phyloP scores from a whole-genome alignment of 2,797 vertebrate species.

The Tokudaia tokunoshimensis region DNA sequence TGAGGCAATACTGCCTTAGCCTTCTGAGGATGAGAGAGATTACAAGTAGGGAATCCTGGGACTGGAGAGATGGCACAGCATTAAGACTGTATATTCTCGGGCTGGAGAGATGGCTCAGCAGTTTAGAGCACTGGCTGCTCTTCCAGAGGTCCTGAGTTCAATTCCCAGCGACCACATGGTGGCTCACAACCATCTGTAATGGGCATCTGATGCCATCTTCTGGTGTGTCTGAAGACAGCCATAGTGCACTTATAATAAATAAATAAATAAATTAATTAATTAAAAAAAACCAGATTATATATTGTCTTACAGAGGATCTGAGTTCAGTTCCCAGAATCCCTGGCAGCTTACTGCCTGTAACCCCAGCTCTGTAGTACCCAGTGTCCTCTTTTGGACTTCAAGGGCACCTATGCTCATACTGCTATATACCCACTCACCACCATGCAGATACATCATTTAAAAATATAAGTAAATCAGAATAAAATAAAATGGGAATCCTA shows the following conservation, averaged over 20 bases:
- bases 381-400: not conserved
- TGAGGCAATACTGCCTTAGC: not conserved
- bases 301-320: not conserved
- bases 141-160: too few relatives aligned
- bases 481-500: not conserved
- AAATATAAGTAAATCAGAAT: not conserved
- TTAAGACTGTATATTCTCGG: not conserved
- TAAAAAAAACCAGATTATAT: too few relatives aligned
- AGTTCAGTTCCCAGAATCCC: not conserved
- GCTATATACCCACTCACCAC: not conserved
- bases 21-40: not conserved
- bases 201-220: too few relatives aligned
- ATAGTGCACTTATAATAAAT: too few relatives aligned
- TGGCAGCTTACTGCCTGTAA: not conserved
- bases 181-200: too few relatives aligned
- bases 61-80: not conserved
- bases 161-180: too few relatives aligned
- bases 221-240: too few relatives aligned
- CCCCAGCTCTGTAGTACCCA: not conserved
- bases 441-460: not conserved
- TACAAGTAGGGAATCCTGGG: not conserved
- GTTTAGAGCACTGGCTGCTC: too few relatives aligned
- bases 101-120: too few relatives aligned
- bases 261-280: too few relatives aligned
- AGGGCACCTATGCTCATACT: not conserved